A percentile compares a stretch with the other conserved stretches of the same genome.
Evolutionary conservation across 2,113 vertebrate genomes (phyloP).

Genomic region (Coptodon bakossiorum): DNA sequence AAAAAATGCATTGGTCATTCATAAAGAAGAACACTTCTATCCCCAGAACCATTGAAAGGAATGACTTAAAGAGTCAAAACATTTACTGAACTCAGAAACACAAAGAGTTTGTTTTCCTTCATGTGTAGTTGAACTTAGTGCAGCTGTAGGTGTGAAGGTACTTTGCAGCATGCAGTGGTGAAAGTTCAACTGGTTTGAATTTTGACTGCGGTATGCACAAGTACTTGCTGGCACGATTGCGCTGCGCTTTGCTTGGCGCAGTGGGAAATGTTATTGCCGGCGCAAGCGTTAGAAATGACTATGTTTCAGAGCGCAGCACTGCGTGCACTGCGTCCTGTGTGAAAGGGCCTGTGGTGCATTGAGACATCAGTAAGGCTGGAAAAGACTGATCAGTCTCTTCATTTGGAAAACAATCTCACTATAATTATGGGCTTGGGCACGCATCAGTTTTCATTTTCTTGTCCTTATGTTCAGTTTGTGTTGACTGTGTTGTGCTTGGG

Average conservation of each 20-base stretch:
- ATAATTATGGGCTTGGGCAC: background rate
- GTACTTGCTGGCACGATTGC: background rate
- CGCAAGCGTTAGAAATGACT: background rate
- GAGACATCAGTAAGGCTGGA: background rate
- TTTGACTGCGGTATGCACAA: background rate
- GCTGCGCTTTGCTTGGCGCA: background rate
- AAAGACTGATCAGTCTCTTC: background rate
- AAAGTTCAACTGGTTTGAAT: background rate
- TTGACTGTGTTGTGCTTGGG: background rate
- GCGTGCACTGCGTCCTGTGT: background rate
- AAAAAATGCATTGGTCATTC: background rate
- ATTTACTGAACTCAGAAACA: background rate
- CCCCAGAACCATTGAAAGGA: background rate
- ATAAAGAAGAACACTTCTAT: background rate
- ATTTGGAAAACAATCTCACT: background rate
- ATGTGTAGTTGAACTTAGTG: background rate
- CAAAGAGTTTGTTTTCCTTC: background rate
- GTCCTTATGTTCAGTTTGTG: background rate
- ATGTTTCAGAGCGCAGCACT: background rate
- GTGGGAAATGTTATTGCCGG: background rate
- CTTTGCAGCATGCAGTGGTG: background rate
- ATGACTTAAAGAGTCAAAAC: background rate
- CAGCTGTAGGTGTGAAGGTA: background rate
- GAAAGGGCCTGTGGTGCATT: background rate
- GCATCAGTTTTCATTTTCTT: background rate